Conservation (phyloP, 2,888 invertebrate genomes). For the Agonopterix arenella region DNA sequence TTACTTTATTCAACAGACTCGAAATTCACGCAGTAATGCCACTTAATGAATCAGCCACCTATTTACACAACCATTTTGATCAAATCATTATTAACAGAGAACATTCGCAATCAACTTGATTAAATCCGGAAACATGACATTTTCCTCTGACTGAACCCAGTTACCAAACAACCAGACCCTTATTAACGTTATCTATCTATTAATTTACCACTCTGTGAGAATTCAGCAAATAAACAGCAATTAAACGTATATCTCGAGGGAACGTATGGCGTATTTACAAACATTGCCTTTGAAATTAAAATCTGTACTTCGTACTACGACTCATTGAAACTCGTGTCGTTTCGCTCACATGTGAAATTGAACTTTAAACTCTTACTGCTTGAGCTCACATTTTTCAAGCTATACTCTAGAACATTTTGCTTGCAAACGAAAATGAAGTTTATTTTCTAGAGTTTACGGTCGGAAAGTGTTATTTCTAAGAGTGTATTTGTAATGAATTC, state of each 20-base stretch:
- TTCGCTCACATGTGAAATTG: conserved; percentile 12
- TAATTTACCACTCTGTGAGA: conserved; percentile 16
- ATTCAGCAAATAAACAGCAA: conserved; percentile 23
- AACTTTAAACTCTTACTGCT: conserved; percentile 10
- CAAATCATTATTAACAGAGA: neutral
- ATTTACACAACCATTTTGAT: no score
- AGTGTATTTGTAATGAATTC: conserved; percentile 32
- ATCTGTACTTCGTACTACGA: conserved; percentile 11
- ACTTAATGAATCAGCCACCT: no score
- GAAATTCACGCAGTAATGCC: no score
- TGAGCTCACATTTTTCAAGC: conserved; percentile 11
- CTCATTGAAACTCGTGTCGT: conserved; percentile 15
- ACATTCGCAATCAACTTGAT: conserved; percentile 6
- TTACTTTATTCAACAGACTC: no score
- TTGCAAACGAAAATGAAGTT: conserved; percentile 6
- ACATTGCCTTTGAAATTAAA: conserved; percentile 23
- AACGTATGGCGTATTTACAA: conserved; percentile 11
- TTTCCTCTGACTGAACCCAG: conserved; percentile 14
- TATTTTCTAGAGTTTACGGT: conserved; percentile 9
- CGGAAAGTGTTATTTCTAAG: conserved; percentile 11
- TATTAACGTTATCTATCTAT: conserved; percentile 16
- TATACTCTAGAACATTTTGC: neutral
- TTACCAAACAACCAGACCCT: conserved; percentile 15
- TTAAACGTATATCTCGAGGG: conserved; percentile 10
- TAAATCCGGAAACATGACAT: conserved; percentile 11